Base-by-base conservation (phyloP, 2,888 invertebrate species). In the Leucophora obtusa region DNA sequence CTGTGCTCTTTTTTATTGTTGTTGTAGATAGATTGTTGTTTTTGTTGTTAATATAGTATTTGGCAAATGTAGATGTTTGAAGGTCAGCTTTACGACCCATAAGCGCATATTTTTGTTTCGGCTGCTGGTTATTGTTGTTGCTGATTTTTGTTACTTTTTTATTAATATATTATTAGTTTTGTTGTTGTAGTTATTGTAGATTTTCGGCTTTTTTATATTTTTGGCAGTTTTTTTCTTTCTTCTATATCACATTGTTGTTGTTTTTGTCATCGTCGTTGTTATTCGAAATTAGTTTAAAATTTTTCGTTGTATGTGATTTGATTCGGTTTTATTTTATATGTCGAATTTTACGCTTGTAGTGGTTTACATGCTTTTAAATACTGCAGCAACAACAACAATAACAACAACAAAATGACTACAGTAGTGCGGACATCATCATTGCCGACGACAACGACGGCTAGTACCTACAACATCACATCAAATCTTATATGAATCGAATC, bases 1-100 rank as follows among this genome's bases (percentile, higher is more conserved):
- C 74, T 82, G 76, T 83, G 81, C 85, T 84, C 83, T 84, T 59
- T 43, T 28, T 28, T 28, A 35, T 47, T 18, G 21, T 33, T 65
- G 50, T 75, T 84, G 78, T 75, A 70, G 54, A 62, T 74, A 53
- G 69, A n/a, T n/a, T n/a, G n/a, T 51, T 78, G 50, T 73, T 65
- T 66, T 72, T 82, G 63, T 83, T 84, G 84, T 85, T 82, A 84
- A 85, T 83, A 66, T 70, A 77, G 68, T 85, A 85, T 86, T 87
- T 84, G 86, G 84, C 86, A 86, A 86, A 86, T 86, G 86, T 87
- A 86, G 85, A 85, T 86, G 86, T 88, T 89, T 89, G 89, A 89
- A 89, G 89, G 89, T 89, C 89, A 89, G 90, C 90, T 89, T 89
- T 89, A 89, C 89, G 89, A 88, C 88, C 89, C 88, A 88, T 85